Conservation (phyloP, 2,797 vertebrate species). For the Chelmon rostratus region DNA sequence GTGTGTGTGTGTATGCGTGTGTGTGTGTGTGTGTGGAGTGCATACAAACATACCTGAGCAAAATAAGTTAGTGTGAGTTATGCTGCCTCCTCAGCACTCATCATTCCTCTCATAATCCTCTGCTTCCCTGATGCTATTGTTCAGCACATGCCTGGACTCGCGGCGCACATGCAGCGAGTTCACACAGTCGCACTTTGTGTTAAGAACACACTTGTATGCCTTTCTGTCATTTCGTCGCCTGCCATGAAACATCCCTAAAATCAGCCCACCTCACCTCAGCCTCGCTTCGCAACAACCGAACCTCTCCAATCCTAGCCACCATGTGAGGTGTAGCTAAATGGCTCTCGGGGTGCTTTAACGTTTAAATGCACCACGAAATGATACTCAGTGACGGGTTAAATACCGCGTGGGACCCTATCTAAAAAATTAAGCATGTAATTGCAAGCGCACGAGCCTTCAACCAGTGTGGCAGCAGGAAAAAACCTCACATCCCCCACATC, state of each 20-base stretch:
- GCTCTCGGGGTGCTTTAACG: neutral
- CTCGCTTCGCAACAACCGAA: too few species aligned
- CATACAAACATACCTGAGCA: conserved; percentile 27
- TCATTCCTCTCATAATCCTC: conserved; percentile 1
- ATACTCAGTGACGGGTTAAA: conserved; percentile 38
- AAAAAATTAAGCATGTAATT: conserved; percentile 2
- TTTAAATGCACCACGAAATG: conserved; percentile 8
- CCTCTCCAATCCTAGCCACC: neutral
- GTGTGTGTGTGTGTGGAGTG: neutral
- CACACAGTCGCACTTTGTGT: neutral
- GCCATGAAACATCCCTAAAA: conserved; percentile 15
- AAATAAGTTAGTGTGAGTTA: conserved; percentile 29
- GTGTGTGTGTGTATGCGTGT: conserved; percentile 14
- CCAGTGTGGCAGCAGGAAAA: conserved; percentile 27
- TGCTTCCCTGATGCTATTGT: neutral
- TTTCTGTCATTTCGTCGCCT: neutral
- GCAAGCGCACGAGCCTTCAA: conserved; percentile 3
- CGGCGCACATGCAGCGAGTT: conserved; percentile 1
- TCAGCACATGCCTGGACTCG: neutral
- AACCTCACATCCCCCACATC: conserved; percentile 47
- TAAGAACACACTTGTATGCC: too few species aligned
- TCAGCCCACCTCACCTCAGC: neutral
- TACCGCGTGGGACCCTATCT: conserved; percentile 38
- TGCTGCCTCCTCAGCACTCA: neutral
- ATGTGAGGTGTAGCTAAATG: conserved; percentile 13